phyloP scores from a whole-genome alignment of 64 coral and sea anemone genomes.

The Acropora yongei region DNA sequence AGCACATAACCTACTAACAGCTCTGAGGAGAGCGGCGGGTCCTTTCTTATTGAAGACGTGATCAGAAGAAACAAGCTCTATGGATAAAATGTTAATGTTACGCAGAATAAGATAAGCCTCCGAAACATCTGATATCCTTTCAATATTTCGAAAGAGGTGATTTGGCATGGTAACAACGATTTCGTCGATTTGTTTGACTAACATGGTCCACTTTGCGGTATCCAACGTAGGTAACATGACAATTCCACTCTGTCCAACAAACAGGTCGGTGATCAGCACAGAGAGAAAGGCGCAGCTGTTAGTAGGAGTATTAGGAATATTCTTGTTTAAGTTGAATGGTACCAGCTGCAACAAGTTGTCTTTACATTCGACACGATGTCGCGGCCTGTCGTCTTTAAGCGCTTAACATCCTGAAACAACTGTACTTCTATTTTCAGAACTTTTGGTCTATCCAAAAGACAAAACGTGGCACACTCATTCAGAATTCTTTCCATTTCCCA shows the following conservation, averaged over 20 bases:
- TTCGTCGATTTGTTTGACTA: conserved; percentile 28
- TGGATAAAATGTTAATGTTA: conserved; percentile 26
- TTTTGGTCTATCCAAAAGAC: conserved; percentile 11
- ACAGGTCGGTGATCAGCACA: conserved; percentile 42
- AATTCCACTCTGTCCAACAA: neutral
- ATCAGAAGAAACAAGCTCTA: conserved; percentile 43
- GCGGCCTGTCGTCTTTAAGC: neutral
- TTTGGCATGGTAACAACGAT: conserved; percentile 13
- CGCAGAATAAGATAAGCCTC: conserved; percentile 69
- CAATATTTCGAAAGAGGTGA: conserved; percentile 34
- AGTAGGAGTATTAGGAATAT: conserved; percentile 33
- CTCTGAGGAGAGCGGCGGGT: neutral
- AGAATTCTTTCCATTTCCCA: conserved; percentile 46
- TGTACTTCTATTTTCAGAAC: conserved; percentile 13
- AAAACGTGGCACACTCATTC: conserved; percentile 34
- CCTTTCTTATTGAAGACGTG: conserved; percentile 51
- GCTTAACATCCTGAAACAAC: conserved; percentile 17
- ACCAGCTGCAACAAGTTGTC: conserved; percentile 52
- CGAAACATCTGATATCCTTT: conserved; percentile 41
- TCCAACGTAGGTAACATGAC: neutral
- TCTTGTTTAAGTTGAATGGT: neutral
- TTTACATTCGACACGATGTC: conserved; percentile 9
- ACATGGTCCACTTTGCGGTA: neutral
- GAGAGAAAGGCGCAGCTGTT: conserved; percentile 66
- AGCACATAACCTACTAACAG: too few relatives aligned